These are phyloP conservation scores for Pyrgilauda ruficollis DNA, from an alignment of 2,113 vertebrate species.

Conservation along the genomic window DNA sequence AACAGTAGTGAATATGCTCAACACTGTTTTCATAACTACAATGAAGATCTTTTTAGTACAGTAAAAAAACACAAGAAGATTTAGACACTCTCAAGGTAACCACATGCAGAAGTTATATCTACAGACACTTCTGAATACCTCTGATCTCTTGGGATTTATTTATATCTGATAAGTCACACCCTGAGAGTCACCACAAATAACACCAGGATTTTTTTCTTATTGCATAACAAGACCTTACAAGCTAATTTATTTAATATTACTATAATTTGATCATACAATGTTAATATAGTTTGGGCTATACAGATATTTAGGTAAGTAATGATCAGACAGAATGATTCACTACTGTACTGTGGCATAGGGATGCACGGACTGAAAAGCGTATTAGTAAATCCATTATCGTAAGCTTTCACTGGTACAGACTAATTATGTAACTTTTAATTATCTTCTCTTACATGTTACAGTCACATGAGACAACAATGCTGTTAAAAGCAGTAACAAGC, in stretches of 20 bases:
- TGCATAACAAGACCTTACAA: background rate
- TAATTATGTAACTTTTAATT: background rate
- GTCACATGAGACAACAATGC: background rate
- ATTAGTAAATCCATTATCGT: background rate
- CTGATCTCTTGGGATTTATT: background rate
- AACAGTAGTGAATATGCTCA: background rate
- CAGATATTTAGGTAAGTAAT: background rate
- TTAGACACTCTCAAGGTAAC: background rate
- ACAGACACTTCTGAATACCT: background rate
- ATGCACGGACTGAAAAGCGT: background rate
- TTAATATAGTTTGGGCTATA: background rate
- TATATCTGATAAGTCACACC: background rate
- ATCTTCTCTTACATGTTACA: background rate
- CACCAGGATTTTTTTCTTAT: background rate
- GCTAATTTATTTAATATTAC: background rate
- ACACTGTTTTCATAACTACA: background rate
- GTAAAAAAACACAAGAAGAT: background rate
- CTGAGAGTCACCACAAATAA: background rate
- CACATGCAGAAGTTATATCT: background rate
- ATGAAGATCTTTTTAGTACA: background rate
- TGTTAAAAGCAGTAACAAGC: slow-evolving; percentile 6
- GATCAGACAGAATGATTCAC: background rate
- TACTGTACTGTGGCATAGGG: background rate
- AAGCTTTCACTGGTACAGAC: background rate
- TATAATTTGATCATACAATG: background rate